Base-by-base conservation (phyloP, 1,140 invertebrate species). In the Orius insidiosus region DNA sequence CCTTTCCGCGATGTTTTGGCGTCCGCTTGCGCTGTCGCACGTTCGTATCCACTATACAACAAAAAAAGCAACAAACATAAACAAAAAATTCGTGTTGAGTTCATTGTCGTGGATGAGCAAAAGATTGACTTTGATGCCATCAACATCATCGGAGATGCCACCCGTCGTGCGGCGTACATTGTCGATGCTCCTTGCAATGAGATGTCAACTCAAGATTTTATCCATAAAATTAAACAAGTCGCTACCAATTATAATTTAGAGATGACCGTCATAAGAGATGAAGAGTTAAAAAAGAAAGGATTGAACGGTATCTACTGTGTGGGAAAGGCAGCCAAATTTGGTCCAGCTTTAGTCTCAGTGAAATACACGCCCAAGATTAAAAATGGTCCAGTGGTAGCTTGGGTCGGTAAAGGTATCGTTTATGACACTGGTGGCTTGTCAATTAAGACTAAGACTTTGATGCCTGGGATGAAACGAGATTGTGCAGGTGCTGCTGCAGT, bases 331-430 rank as follows among this genome's bases (percentile, higher is more conserved):
- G 80, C 85, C 0, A 59, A 60, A 6, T 68, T 74, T 32, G 76
- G 77, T 1, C 88, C 88, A 10, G 85, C 85, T 1, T 67, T 93
- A 2, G 84, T 78, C 5, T 69, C 81, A 5, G 10, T 43, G 2
- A 43, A 30, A 18, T 43, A 43, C n/a, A 16, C 31, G n/a, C 41
- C 41, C 3, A 43, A 43, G 6, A 18, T 30, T 6, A 9, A 18
- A 9, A 11, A 9, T 7, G 41, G 41, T 10, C 69, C 80, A 54
- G 80, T 69, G 3, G 74, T 89, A 48, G 86, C 86, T 2, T 85
- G 87, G 76, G 88, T 94, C 38, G 88, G 88, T 19, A 94, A 94
- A 63, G 78, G 88, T 40, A 92, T 94, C 59, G 85, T 92, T 5
- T 94, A 85, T 61, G 88, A 94, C 58, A 92, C 87, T 55, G 88